Conservation (phyloP, 2,888 invertebrate species). For the Bimastos eiseni region DNA sequence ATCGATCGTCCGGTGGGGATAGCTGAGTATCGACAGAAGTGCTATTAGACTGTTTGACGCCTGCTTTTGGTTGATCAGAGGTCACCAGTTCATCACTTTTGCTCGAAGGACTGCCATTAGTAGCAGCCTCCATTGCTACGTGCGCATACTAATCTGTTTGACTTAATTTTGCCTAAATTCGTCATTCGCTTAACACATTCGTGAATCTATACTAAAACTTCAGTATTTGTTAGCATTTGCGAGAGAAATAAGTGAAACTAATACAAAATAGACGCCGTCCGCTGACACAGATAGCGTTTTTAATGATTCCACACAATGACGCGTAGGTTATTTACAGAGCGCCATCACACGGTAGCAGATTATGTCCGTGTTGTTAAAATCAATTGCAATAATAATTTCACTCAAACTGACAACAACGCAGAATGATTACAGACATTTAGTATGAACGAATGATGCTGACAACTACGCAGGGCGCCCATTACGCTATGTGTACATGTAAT, state of each 20-base stretch:
- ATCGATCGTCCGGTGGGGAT: constrained; percentile 74
- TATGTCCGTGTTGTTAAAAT: neutral
- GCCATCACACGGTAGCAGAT: neutral
- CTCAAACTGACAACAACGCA: no score
- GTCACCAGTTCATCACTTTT: neutral
- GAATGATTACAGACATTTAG: no score
- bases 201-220: neutral
- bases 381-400: no score
- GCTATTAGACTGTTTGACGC: neutral
- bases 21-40: neutral
- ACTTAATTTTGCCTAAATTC: no score
- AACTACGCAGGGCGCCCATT: no score
- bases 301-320: neutral
- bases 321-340: neutral
- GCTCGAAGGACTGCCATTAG: neutral
- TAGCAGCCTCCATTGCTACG: neutral
- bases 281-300: neutral
- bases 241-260: neutral
- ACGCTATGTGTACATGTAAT: no score
- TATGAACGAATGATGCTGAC: no score
- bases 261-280: neutral
- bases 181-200: neutral
- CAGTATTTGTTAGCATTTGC: neutral
- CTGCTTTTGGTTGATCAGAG: neutral
- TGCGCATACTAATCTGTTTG: neutral